Percentiles rank a stretch among this genome's conserved stretches.
These are phyloP conservation scores for Tigriopus californicus DNA, from an alignment of 2,888 invertebrate species.

Conservation along the genomic window DNA sequence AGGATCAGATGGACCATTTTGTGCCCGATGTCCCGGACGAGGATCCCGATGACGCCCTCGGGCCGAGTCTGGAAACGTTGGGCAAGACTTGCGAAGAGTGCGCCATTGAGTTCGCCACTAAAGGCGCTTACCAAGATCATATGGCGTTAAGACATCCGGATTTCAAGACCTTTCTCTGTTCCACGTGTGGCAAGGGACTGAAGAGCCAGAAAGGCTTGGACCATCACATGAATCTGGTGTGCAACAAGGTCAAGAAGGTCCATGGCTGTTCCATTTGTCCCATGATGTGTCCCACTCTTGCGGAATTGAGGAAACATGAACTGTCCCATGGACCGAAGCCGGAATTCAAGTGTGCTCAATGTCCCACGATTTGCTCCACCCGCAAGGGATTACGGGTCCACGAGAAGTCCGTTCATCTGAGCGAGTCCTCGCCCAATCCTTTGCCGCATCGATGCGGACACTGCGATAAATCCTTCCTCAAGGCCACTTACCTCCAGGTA, in stretches of 20 bases:
- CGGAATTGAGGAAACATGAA: too few species aligned
- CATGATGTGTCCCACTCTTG: too few species aligned
- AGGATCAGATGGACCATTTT: too few species aligned
- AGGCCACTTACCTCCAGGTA: not conserved
- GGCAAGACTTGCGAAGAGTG: not conserved
- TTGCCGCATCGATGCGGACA: not conserved
- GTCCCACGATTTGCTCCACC: not conserved
- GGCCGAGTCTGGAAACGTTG: too few species aligned
- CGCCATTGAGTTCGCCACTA: not conserved
- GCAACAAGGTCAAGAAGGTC: not conserved
- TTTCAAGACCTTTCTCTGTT: not conserved
- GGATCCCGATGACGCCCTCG: too few species aligned
- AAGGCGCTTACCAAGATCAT: not conserved
- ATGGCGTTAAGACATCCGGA: too few species aligned
- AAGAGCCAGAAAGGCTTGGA: not conserved
- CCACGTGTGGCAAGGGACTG: not conserved
- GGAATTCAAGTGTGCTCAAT: not conserved
- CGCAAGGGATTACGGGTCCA: not conserved
- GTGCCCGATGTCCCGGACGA: too few species aligned
- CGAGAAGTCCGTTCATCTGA: not conserved
- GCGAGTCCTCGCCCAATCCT: not conserved
- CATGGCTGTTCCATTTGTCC: too few species aligned
- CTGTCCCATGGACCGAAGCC: too few species aligned
- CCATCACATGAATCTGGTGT: not conserved
- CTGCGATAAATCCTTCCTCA: conserved; percentile 9